Base-by-base conservation (phyloP, 2,113 vertebrate species). In the Eupsittula cactorum region DNA sequence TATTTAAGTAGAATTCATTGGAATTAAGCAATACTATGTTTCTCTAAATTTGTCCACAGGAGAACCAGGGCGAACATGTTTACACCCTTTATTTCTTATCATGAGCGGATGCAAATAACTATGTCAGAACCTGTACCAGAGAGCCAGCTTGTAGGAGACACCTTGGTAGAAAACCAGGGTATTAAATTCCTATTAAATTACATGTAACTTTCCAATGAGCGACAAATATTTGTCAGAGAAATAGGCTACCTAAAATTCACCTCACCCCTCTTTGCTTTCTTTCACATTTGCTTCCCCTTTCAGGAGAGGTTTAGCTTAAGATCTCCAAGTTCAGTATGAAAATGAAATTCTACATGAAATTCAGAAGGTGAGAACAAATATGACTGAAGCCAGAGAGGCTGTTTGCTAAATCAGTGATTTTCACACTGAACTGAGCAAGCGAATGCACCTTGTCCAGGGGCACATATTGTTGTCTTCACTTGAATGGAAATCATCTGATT, bases 121-220 rank as follows among this genome's bases (percentile, higher is more conserved):
- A 7, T 35, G 13, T 42, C 55, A 84, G 88, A 74, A 67, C 29
- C 44, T 10, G 46, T 6, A 25, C 11, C 53, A 17, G 41, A 20
- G 25, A 75, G 27, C 25, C 46, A 59, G 4, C 35, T 44, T 65
- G 44, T 9, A 71, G 31, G 29, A 69, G 18, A 6, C 15, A 29
- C 15, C 11, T 41, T 41, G 18, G 53, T 33, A 80, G 42, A 28
- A 82, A 87, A 82, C 4, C 4, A 8, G 6, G 5, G 1, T 44
- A 73, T 68, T 23, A 52, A 47, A 76, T n/a, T 39, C n/a, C 23
- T 47, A 13, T 49, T 59, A 75, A 83, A 27, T 81, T 39, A 41
- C 1, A 0, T 8, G 12, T 11, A 60, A 47, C 28, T 63, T 67
- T 57, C 9, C 6, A 0, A 5, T 0, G 0, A 41, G 35, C 2